These are phyloP conservation scores for Sebastes matsubarae DNA, from an alignment of 2,797 vertebrate genomes.

Conservation along the genomic window DNA sequence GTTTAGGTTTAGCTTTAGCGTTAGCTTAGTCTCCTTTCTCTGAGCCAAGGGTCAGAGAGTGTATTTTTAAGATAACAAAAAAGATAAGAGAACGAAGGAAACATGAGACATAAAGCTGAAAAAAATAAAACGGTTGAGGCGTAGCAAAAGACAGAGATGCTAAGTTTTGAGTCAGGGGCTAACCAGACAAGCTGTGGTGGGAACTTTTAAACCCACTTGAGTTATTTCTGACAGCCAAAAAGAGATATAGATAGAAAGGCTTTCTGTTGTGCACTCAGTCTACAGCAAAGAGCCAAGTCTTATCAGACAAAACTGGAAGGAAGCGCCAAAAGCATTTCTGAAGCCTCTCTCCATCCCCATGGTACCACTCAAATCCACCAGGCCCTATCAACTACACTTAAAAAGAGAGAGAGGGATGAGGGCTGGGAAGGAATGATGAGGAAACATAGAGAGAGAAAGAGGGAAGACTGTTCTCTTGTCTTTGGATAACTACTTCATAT, in stretches of 20 bases:
- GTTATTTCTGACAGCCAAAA: constrained; percentile 1
- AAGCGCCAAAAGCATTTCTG: constrained; percentile 49
- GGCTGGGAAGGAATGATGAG: neutral
- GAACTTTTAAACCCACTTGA: constrained; percentile 5
- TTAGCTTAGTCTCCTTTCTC: neutral
- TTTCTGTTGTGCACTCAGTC: constrained; percentile 12
- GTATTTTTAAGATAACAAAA: neutral
- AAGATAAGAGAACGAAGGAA: neutral
- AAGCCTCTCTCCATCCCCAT: constrained; percentile 30
- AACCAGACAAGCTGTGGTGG: neutral
- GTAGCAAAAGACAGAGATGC: neutral
- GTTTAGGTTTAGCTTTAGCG: neutral
- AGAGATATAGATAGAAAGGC: neutral
- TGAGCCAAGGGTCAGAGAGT: neutral
- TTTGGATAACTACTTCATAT: constrained; percentile 45
- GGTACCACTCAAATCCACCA: constrained; percentile 39
- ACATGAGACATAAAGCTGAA: neutral
- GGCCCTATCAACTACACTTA: constrained; percentile 38
- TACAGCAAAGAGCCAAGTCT: neutral
- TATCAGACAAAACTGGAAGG: constrained; percentile 31
- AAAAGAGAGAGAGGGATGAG: constrained; percentile 15
- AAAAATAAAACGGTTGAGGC: neutral
- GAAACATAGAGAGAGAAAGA: constrained; percentile 19
- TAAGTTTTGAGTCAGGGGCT: neutral
- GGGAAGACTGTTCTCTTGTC: constrained; percentile 24